Evolutionary conservation across 2,888 invertebrate genomes (phyloP).

Genomic region (Meiosimyza decipiens): DNA sequence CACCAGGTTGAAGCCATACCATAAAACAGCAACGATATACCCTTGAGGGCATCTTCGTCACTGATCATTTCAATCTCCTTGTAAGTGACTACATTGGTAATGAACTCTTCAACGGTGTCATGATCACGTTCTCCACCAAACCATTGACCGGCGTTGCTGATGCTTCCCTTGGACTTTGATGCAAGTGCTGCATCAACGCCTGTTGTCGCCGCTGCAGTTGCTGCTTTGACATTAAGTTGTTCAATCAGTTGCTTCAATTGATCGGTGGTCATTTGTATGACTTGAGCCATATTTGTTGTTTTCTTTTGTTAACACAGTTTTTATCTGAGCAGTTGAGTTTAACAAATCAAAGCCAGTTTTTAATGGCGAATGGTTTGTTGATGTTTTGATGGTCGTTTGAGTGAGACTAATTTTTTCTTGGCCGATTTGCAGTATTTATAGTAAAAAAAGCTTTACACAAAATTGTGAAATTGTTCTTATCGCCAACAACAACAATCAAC

Average conservation of each 20-base stretch:
- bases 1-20: conserved; percentile 62
- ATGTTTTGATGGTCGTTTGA: conserved; percentile 14
- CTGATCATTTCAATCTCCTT: conserved; percentile 60
- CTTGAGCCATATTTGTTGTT: conserved; percentile 47
- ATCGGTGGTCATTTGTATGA: conserved; percentile 58
- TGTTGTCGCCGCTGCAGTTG: conserved; percentile 41
- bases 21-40: conserved; percentile 57
- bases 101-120: conserved; percentile 61
- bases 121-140: conserved; percentile 59
- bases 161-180: conserved; percentile 54
- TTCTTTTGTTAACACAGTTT: conserved; percentile 10
- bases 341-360: conserved; percentile 31
- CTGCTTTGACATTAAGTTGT: conserved; percentile 51
- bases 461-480: no score
- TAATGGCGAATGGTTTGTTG: conserved; percentile 29
- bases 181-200: conserved; percentile 32
- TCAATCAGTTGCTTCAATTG: conserved; percentile 60
- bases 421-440: conserved; percentile 1
- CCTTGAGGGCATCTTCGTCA: conserved; percentile 60
- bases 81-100: conserved; percentile 57
- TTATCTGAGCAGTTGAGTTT: neutral
- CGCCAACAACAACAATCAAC: no score
- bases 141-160: conserved; percentile 53
- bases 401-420: conserved; percentile 6
- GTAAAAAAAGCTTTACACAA: neutral